Conservation (phyloP, 2,888 invertebrate genomes). For the Holacanthella duospinosa region DNA sequence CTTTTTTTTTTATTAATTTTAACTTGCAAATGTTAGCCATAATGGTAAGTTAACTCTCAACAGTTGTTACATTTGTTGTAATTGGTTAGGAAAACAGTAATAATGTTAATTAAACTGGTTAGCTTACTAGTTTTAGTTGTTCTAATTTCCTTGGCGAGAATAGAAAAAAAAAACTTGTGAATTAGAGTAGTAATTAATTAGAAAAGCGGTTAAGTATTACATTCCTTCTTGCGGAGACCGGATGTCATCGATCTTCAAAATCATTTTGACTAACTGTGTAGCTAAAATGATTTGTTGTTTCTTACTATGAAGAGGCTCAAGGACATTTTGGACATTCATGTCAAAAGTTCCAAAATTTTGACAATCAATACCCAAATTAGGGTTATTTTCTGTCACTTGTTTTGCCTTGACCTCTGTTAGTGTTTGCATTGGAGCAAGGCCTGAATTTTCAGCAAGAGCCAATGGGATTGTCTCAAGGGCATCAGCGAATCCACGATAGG, state of each 20-base stretch:
- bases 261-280: constrained; percentile 98
- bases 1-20: too few species aligned
- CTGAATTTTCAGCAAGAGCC: constrained; percentile 93
- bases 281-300: constrained; percentile 93
- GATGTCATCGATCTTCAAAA: constrained; percentile 97
- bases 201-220: neutral
- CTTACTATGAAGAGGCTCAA: constrained; percentile 94
- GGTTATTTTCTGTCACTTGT: constrained; percentile 73
- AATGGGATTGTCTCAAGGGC: constrained; percentile 90
- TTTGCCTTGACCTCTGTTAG: constrained; percentile 80
- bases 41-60: too few species aligned
- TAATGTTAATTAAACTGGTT: too few species aligned
- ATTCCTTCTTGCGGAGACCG: constrained; percentile 48
- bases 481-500: constrained; percentile 88
- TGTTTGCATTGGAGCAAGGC: constrained; percentile 82
- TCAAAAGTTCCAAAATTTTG: constrained; percentile 71
- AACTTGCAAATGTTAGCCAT: too few species aligned
- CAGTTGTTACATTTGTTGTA: too few species aligned
- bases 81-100: too few species aligned
- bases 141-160: too few species aligned
- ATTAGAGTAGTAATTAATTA: too few species aligned
- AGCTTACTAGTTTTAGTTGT: too few species aligned
- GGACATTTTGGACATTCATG: constrained; percentile 89
- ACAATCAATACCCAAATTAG: constrained; percentile 88
- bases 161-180: too few species aligned